Evolutionary conservation across 1,140 invertebrate species (phyloP).

Genomic region (Chymomyza costata): DNA sequence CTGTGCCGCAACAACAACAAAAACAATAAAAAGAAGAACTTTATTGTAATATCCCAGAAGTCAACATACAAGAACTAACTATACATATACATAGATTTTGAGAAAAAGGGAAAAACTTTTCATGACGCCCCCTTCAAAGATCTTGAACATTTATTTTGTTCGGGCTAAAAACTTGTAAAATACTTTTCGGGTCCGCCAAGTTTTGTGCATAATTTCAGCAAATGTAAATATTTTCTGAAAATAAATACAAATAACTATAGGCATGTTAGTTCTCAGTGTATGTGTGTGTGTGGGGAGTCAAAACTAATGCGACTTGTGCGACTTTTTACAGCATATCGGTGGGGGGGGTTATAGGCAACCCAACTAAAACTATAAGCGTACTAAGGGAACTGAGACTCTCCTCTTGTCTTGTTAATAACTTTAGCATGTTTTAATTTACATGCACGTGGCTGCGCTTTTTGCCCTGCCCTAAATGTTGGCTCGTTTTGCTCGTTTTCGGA

Average conservation of each 20-base stretch:
- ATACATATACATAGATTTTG: too few species aligned
- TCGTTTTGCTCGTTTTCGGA: slow-evolving; percentile 12
- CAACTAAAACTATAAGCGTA: too few species aligned
- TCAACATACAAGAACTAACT: too few species aligned
- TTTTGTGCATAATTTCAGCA: slow-evolving; percentile 56
- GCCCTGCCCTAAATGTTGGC: slow-evolving; percentile 1
- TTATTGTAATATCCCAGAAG: too few species aligned
- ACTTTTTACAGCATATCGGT: slow-evolving; percentile 4
- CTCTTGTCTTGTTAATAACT: slow-evolving; percentile 57
- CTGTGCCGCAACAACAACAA: too few species aligned
- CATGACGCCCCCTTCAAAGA: too few species aligned
- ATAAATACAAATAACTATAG: slow-evolving; percentile 29
- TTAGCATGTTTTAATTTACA: slow-evolving; percentile 69
- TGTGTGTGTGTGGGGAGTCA: too few species aligned
- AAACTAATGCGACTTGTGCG: slow-evolving; percentile 63
- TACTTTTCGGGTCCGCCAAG: slow-evolving; percentile 45
- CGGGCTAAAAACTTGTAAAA: slow-evolving; percentile 56
- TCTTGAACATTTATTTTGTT: not conserved
- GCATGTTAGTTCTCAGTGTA: slow-evolving; percentile 4
- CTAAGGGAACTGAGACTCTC: too few species aligned
- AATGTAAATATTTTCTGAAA: slow-evolving; percentile 66
- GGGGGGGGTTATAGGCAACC: too few species aligned
- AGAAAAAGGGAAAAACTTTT: too few species aligned
- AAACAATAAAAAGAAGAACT: too few species aligned
- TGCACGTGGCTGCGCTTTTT: slow-evolving; percentile 21